These are phyloP conservation scores for Cavia porcellus DNA, from an alignment of 2,113 vertebrate species.

Conservation along the genomic window DNA sequence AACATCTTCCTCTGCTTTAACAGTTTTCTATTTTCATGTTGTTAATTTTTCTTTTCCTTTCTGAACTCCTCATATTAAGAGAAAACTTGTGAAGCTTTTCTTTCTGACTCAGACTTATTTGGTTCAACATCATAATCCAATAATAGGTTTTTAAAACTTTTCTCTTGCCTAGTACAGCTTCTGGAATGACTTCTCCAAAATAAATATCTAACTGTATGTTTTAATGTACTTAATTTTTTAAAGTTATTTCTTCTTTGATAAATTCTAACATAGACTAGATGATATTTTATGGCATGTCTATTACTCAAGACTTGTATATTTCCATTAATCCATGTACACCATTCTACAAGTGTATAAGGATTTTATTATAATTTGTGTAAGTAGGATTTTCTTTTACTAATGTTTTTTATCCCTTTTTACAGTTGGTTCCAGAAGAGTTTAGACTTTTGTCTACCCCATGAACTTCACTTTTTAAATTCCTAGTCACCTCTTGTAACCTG, in stretches of 20 bases:
- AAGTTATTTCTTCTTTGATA: neutral
- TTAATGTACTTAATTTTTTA: slow-evolving; percentile 13
- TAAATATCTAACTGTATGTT: neutral
- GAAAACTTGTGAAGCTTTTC: neutral
- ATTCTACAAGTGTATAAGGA: neutral
- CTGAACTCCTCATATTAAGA: neutral
- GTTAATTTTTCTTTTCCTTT: neutral
- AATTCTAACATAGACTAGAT: neutral
- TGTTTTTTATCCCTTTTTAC: neutral
- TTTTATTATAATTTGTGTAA: neutral
- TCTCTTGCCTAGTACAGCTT: neutral
- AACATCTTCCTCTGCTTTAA: neutral
- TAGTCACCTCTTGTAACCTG: neutral
- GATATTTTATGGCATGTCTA: neutral
- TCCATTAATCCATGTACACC: neutral
- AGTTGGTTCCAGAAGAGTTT: neutral
- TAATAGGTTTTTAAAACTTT: neutral
- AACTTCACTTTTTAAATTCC: neutral
- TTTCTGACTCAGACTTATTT: neutral
- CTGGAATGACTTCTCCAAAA: neutral
- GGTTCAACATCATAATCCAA: neutral
- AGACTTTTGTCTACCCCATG: neutral
- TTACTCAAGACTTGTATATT: neutral
- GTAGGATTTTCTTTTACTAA: neutral
- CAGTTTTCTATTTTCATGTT: neutral